Evolutionary conservation across 2,113 vertebrate genomes (phyloP).

Genomic region (Tetrax tetrax): DNA sequence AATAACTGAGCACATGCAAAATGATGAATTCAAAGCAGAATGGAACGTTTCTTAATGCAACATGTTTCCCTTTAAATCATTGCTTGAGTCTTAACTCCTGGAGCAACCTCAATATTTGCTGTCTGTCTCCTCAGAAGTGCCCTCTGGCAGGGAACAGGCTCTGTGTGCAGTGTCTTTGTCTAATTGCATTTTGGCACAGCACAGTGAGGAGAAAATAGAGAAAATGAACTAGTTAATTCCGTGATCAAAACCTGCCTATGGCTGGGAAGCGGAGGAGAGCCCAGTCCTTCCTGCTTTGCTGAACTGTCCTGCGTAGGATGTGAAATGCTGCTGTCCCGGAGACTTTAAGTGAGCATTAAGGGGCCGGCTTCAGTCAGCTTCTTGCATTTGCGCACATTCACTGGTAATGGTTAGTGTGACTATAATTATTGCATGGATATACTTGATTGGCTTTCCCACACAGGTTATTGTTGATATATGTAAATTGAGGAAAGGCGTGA

Average conservation of each 20-base stretch:
- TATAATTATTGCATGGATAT: background rate
- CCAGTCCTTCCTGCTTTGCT: constrained; percentile 1
- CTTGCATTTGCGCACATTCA: background rate
- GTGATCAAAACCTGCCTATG: background rate
- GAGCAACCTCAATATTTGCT: background rate
- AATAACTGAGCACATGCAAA: constrained; percentile 57
- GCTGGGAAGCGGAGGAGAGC: background rate
- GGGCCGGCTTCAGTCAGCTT: background rate
- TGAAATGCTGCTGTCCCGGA: fast-evolving
- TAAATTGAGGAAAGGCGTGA: background rate
- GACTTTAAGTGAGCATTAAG: fast-evolving
- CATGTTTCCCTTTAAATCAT: constrained; percentile 64
- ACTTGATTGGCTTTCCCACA: background rate
- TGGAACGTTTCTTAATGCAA: constrained; percentile 24
- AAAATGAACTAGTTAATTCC: constrained; percentile 31
- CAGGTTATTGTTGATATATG: background rate
- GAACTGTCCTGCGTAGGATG: background rate
- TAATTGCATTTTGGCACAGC: constrained; percentile 12
- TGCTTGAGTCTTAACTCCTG: constrained; percentile 54
- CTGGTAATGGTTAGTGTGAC: background rate
- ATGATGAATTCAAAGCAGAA: constrained; percentile 61
- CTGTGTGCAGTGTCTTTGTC: background rate
- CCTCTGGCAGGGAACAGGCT: constrained; percentile 46
- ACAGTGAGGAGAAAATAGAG: constrained; percentile 2
- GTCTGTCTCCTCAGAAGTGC: constrained; percentile 49